These are phyloP conservation scores for Paraescarpia echinospica DNA, from an alignment of 1,140 invertebrate species.

Conservation along the genomic window DNA sequence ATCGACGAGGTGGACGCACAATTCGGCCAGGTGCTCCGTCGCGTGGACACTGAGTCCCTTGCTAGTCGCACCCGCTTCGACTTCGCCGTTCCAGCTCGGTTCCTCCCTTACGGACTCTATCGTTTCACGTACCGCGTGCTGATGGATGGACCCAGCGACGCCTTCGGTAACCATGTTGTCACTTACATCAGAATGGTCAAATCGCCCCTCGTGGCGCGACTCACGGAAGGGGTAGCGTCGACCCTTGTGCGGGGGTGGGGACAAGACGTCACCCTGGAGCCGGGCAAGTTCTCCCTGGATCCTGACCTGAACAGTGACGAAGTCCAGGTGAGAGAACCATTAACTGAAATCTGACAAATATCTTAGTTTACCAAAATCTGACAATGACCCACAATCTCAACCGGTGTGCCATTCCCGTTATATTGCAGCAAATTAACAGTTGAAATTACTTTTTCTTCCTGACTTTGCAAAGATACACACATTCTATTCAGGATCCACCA, in stretches of 20 bases:
- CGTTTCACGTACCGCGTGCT: conserved; percentile 41
- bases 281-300: conserved; percentile 47
- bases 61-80: conserved; percentile 35
- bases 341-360: too few relatives aligned
- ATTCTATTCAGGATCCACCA: too few relatives aligned
- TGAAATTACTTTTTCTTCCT: too few relatives aligned
- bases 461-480: too few relatives aligned
- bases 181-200: conserved; percentile 43
- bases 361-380: too few relatives aligned
- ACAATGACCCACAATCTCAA: too few relatives aligned
- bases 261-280: conserved; percentile 39
- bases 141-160: neutral
- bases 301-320: conserved; percentile 41
- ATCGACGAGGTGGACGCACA: conserved; percentile 34
- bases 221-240: conserved; percentile 43
- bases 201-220: conserved; percentile 41
- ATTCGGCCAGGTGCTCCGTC: conserved; percentile 26
- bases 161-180: conserved; percentile 18
- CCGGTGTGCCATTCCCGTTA: too few relatives aligned
- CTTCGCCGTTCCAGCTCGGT: conserved; percentile 39
- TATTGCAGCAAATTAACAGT: too few relatives aligned
- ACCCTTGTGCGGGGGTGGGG: conserved; percentile 39
- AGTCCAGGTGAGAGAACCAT: conserved; percentile 26
- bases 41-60: conserved; percentile 31
- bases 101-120: conserved; percentile 47